Evolutionary conservation across 2,888 invertebrate genomes (phyloP).

Genomic region (Heliconius hortense): DNA sequence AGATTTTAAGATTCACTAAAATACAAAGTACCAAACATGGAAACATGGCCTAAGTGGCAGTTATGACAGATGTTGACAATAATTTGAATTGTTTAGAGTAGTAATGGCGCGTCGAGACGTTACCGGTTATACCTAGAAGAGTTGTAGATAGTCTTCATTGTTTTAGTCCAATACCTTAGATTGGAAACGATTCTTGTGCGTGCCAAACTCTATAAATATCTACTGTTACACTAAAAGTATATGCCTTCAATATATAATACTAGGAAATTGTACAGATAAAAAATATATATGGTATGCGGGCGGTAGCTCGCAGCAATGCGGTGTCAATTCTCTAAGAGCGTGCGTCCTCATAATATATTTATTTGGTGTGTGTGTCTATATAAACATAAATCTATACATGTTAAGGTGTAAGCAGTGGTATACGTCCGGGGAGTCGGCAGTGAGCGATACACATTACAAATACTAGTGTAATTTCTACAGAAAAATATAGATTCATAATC

Average conservation of each 20-base stretch:
- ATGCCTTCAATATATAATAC: slow-evolving; percentile 32
- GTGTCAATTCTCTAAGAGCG: slow-evolving; percentile 75
- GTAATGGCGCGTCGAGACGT: slow-evolving; percentile 36
- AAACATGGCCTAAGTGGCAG: slow-evolving; percentile 20
- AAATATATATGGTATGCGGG: slow-evolving; percentile 48
- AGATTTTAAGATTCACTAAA: slow-evolving; percentile 27
- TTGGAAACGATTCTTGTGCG: slow-evolving; percentile 38
- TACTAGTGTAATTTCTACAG: slow-evolving; percentile 82
- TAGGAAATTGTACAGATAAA: slow-evolving; percentile 40
- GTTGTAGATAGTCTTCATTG: slow-evolving; percentile 48
- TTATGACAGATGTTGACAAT: slow-evolving; percentile 38
- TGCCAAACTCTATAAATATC: slow-evolving; percentile 39
- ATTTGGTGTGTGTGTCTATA: slow-evolving; percentile 70
- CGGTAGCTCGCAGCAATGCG: slow-evolving; percentile 61
- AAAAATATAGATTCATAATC: slow-evolving; percentile 83
- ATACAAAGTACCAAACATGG: slow-evolving; percentile 6
- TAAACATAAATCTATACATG: slow-evolving; percentile 71
- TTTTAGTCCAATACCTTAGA: slow-evolving; percentile 46
- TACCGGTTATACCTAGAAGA: slow-evolving; percentile 40
- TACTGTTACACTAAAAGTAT: slow-evolving; percentile 26
- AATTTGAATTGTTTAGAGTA: slow-evolving; percentile 40
- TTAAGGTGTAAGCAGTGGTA: slow-evolving; percentile 70
- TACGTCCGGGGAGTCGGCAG: slow-evolving; percentile 74
- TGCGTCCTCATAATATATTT: slow-evolving; percentile 62
- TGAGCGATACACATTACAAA: slow-evolving; percentile 67